Base-by-base conservation (phyloP, 2,797 vertebrate genomes). In the Emys orbicularis region DNA sequence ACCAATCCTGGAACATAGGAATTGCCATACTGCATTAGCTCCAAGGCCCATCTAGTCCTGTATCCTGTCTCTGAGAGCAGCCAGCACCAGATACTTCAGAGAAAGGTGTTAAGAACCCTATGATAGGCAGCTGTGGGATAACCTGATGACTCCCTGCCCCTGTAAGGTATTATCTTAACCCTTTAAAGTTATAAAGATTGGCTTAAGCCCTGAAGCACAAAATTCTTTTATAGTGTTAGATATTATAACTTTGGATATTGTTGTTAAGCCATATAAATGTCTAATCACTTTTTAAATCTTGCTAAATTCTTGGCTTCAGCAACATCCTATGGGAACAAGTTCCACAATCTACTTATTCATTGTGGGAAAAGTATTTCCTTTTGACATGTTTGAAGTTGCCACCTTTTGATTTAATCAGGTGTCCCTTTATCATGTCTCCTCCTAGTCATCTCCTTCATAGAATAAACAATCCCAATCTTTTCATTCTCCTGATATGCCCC, bases 301-400 rank as follows among this genome's bases (percentile, higher is more conserved):
- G 76, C 84, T 92, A 61, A 76, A 77, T 79, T 88, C 53, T 37
- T 0, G 47, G 85, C 65, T 86, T 83, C 54, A 0, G 4, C 25
- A 74, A 83, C 87, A 94, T 49, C 50, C 80, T 83, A 31, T n/a
- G 76, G 72, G 53, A 90, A 91, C 31, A 21, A 82, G 61, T 79
- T 87, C 72, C 54, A 16, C 21, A 61, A 21, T 2, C 93, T 68
- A 87, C 49, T 88, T 91, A 27, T 13, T 50, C 74, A 56, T 56
- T 65, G 87, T 0, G 41, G 34, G 0, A 0, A 88, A 94, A 95
- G 52, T 0, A 81, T 34, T 84, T 84, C 80, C 23, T 68, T 86
- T 88, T 81, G 37, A 86, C 80, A 86, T 65, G 87, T 95, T 92
- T 94, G 90, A 94, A 86, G 93, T 95, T 94, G 81, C 85, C 82